Conservation (phyloP, 2,113 vertebrate species). For the Egretta garzetta region DNA sequence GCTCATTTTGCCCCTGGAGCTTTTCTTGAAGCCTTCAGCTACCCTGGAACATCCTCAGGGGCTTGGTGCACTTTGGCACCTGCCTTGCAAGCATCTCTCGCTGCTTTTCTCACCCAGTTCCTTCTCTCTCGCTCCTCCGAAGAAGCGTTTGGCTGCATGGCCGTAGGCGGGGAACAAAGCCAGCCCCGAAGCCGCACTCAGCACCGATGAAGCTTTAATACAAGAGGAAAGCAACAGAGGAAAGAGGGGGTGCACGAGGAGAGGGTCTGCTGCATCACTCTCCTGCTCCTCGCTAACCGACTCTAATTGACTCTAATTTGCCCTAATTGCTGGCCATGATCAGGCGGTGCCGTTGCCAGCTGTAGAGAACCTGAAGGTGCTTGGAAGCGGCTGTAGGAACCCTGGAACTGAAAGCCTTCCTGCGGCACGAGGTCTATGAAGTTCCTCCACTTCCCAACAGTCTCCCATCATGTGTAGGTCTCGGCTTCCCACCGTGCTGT, state of each 20-base stretch:
- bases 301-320: neutral
- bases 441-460: neutral
- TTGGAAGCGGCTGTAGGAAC: neutral
- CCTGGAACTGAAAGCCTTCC: neutral
- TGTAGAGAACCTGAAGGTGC: neutral
- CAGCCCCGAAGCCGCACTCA: neutral
- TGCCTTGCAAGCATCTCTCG: neutral
- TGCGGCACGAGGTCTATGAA: neutral
- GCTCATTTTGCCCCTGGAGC: too few relatives aligned
- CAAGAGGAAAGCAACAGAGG: neutral
- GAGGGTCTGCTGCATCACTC: neutral
- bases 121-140: neutral
- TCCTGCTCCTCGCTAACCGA: rapidly evolving
- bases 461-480: rapidly evolving
- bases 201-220: neutral
- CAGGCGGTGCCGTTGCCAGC: neutral
- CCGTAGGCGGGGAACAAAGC: neutral
- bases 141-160: neutral
- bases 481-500: rapidly evolving
- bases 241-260: neutral
- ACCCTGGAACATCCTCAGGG: neutral
- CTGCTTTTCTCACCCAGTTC: neutral
- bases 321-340: neutral
- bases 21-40: neutral
- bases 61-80: neutral